Percentiles rank a stretch among this genome's conserved stretches.
These are phyloP conservation scores for Drosophila pseudoobscura DNA, from an alignment of 1,140 invertebrate species.

Conservation along the genomic window DNA sequence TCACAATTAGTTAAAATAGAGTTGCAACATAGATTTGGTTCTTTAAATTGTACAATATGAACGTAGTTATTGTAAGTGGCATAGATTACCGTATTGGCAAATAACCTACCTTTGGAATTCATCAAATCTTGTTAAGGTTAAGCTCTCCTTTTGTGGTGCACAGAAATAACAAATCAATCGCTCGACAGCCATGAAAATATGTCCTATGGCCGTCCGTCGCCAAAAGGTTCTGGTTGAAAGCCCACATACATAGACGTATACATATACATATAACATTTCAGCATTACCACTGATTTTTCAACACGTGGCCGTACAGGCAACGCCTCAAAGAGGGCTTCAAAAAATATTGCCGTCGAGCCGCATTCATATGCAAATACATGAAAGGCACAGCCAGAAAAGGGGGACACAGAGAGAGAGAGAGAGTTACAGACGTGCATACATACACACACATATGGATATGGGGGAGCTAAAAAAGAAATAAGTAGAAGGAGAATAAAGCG, in stretches of 20 bases:
- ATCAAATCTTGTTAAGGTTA: too few species aligned
- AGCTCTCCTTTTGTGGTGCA: too few species aligned
- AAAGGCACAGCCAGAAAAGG: conserved; percentile 52
- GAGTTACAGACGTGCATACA: conserved; percentile 2
- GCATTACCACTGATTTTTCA: conserved; percentile 76
- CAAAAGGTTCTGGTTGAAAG: conserved; percentile 22
- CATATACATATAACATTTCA: conserved; percentile 70
- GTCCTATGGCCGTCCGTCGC: conserved; percentile 46
- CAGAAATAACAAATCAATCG: too few species aligned
- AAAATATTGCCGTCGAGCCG: conserved; percentile 68
- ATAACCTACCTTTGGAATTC: too few species aligned
- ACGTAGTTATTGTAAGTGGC: too few species aligned
- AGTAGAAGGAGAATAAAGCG: conserved; percentile 41
- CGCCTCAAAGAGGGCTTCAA: conserved; percentile 44
- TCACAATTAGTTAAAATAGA: too few species aligned
- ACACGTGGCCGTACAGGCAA: conserved; percentile 67
- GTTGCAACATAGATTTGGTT: too few species aligned
- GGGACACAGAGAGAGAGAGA: neutral
- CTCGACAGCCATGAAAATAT: neutral
- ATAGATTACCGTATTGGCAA: too few species aligned
- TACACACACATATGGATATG: neutral
- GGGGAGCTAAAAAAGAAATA: conserved; percentile 13
- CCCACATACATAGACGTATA: too few species aligned
- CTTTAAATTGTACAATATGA: too few species aligned
- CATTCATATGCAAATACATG: conserved; percentile 74